These are phyloP conservation scores for Passer domesticus DNA, from an alignment of 2,113 vertebrate genomes.

Conservation along the genomic window DNA sequence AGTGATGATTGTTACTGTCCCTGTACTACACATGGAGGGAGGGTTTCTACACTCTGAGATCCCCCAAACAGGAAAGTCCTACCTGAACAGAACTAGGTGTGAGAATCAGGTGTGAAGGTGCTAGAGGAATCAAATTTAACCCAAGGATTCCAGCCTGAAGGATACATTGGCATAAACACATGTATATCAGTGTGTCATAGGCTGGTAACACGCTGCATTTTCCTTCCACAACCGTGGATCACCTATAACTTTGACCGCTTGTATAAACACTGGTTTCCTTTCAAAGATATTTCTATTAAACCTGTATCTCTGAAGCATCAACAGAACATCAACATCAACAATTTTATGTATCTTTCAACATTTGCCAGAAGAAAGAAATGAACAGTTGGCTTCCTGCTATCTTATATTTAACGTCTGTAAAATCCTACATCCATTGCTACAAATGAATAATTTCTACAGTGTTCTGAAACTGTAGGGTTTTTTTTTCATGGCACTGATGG, in stretches of 20 bases:
- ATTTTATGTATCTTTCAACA: background rate
- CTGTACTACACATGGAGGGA: background rate
- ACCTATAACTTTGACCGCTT: background rate
- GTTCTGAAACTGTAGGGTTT: background rate
- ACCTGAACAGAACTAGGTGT: background rate
- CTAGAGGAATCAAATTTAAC: background rate
- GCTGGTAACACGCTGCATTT: background rate
- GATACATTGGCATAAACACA: background rate
- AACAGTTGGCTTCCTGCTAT: background rate
- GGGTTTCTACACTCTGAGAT: background rate
- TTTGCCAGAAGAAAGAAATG: background rate
- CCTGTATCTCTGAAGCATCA: background rate
- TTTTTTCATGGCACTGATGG: background rate
- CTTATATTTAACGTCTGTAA: background rate
- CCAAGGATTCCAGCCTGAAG: background rate
- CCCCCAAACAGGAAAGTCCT: background rate
- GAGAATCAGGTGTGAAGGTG: background rate
- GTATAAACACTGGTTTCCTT: background rate
- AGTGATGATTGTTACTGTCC: background rate
- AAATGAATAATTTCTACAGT: background rate
- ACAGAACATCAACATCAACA: background rate
- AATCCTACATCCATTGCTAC: background rate
- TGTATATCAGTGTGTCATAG: background rate
- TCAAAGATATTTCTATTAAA: background rate
- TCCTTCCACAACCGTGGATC: background rate